These are phyloP conservation scores for Takifugu bimaculatus DNA, from an alignment of 2,113 vertebrate genomes.

Conservation along the genomic window DNA sequence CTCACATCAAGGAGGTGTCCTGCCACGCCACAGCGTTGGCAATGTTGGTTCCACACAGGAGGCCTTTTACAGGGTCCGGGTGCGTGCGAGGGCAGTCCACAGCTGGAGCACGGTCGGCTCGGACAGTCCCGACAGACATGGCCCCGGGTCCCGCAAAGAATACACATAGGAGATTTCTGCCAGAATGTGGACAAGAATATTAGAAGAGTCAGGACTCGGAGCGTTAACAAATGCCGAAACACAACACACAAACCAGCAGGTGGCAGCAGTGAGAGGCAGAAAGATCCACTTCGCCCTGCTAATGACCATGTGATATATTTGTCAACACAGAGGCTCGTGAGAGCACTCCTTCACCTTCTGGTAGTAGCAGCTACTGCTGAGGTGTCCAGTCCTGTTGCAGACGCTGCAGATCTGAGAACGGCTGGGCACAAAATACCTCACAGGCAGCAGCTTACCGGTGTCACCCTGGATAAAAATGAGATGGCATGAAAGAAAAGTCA, in stretches of 20 bases:
- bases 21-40: slow-evolving; percentile 56
- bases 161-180: slow-evolving; percentile 54
- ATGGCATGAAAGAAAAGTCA: background rate
- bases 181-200: slow-evolving; percentile 7
- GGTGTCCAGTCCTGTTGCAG: slow-evolving; percentile 57
- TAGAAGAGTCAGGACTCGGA: background rate
- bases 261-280: too few relatives aligned
- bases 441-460: background rate
- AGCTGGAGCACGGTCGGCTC: slow-evolving; percentile 46
- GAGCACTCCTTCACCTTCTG: slow-evolving; percentile 43
- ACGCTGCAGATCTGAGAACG: slow-evolving; percentile 33
- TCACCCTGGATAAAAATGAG: slow-evolving; percentile 10
- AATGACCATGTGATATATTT: too few relatives aligned
- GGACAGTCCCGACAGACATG: slow-evolving; percentile 58
- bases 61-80: slow-evolving; percentile 41
- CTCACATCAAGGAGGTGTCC: slow-evolving; percentile 68
- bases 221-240: background rate
- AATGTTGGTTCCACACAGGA: slow-evolving; percentile 62
- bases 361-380: slow-evolving; percentile 49
- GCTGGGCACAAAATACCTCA: slow-evolving; percentile 33
- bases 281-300: too few relatives aligned
- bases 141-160: slow-evolving; percentile 62
- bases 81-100: slow-evolving; percentile 53
- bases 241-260: too few relatives aligned
- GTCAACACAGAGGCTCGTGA: too few relatives aligned